Base-by-base conservation (phyloP, 2,113 vertebrate species). In the Pachyramphus minor region DNA sequence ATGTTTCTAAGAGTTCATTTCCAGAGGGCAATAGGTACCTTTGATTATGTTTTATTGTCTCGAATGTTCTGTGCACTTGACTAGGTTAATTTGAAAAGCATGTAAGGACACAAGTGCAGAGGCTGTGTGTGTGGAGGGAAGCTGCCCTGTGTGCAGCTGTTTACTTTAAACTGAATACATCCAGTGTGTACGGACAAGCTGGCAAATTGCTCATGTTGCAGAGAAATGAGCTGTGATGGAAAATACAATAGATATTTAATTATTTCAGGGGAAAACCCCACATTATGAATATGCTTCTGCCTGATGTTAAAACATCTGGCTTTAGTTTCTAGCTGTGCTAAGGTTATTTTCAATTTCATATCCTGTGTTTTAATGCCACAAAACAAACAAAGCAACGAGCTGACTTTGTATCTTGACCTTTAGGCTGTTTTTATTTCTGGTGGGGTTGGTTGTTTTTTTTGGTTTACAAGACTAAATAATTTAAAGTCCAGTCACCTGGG, bases 351-450 rank as follows among this genome's bases (percentile, higher is more conserved):
- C 5, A 1, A 66, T 86, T 93, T 86, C 81, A 67, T 83, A 87
- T 93, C 92, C 83, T 79, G 79, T 93, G 60, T 88, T 93, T 93
- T 90, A 83, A 64, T 84, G 86, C 92, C 56, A 75, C 60, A 87
- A 89, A 95, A 68, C 75, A 85, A 95, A 77, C 13, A 89, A 56
- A 92, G 75, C 35, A 71, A 69, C 0, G 3, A 84, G 55, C 44
- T 79, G 66, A 83, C 76, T 86, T 66, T 72, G 42, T 67, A 35
- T 91, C 39, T 80, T 84, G 56, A 93, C 77, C 85, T 95, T 95
- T 47, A 76, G 19, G 56, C 56, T 89, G 68, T 59, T 84, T 91
- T 72, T 74, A 33, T 75, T 87, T 92, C 64, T 92, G 52, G 3
- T 84, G 69, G 18, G 9, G 18, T 56, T n/a, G n/a, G 11, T 14